Evolutionary conservation across 2,888 invertebrate species (phyloP).

Genomic region (Orthosia cruda): DNA sequence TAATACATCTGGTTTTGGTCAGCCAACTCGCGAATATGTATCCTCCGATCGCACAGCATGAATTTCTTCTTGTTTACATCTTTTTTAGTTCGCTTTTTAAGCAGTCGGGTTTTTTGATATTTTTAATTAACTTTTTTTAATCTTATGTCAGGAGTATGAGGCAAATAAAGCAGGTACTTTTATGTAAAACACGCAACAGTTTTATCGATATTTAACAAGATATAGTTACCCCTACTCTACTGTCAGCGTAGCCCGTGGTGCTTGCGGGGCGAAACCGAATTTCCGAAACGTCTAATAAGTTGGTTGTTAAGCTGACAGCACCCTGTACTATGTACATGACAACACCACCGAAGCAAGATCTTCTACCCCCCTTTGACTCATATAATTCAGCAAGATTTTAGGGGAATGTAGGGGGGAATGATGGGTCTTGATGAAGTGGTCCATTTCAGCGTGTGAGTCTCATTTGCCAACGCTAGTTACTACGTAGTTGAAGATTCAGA

Average conservation of each 20-base stretch:
- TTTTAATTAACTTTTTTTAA: no score
- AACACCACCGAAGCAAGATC: slow-evolving; percentile 79
- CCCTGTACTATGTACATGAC: slow-evolving; percentile 87
- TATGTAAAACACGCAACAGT: background rate
- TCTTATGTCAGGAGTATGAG: background rate
- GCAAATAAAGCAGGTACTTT: background rate
- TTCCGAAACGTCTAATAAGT: slow-evolving; percentile 92
- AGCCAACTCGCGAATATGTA: no score
- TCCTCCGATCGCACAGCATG: no score
- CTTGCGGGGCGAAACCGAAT: slow-evolving; percentile 90
- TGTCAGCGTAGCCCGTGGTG: slow-evolving; percentile 82
- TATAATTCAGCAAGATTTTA: slow-evolving; percentile 66
- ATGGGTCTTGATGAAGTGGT: slow-evolving; percentile 78
- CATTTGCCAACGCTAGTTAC: slow-evolving; percentile 87
- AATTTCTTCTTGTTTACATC: no score
- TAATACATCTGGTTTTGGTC: no score
- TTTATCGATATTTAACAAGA: slow-evolving; percentile 50
- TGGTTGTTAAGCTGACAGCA: slow-evolving; percentile 90
- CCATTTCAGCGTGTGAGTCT: slow-evolving; percentile 80
- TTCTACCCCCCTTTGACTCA: slow-evolving; percentile 63
- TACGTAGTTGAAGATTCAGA: slow-evolving; percentile 81
- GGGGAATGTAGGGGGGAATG: slow-evolving; percentile 66
- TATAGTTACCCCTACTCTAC: slow-evolving; percentile 71
- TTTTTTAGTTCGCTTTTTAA: no score
- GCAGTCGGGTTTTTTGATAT: no score